Evolutionary conservation across 2,888 invertebrate species (phyloP).

Genomic region (Carpatolechia fugitivella): DNA sequence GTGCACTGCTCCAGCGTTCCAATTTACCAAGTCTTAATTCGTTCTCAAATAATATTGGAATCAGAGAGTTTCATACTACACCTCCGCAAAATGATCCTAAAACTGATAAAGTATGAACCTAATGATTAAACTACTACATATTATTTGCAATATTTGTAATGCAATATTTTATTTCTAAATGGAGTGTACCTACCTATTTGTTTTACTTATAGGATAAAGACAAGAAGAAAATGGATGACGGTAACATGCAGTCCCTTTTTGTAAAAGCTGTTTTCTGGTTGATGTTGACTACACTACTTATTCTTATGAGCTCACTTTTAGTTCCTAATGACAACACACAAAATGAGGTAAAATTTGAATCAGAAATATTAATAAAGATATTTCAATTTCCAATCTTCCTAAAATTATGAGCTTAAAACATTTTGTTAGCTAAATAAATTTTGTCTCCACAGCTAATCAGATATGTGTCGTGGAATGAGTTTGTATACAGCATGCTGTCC

Average conservation of each 20-base stretch:
- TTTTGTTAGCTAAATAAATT: too few species aligned
- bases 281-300: slow-evolving; percentile 86
- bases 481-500: slow-evolving; percentile 94
- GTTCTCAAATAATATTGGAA: slow-evolving; percentile 31
- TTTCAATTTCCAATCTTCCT: too few species aligned
- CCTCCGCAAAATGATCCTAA: slow-evolving; percentile 35
- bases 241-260: slow-evolving; percentile 84
- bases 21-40: slow-evolving; percentile 57
- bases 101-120: slow-evolving; percentile 36
- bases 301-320: slow-evolving; percentile 84
- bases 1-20: slow-evolving; percentile 72
- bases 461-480: slow-evolving; percentile 97
- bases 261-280: slow-evolving; percentile 90
- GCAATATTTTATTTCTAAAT: too few species aligned
- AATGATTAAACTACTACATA: too few species aligned
- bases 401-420: too few species aligned
- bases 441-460: slow-evolving; percentile 75
- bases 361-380: too few species aligned
- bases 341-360: slow-evolving; percentile 83
- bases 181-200: too few species aligned
- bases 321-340: slow-evolving; percentile 84
- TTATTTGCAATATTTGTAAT: too few species aligned
- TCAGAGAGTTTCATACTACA: slow-evolving; percentile 49
- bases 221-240: slow-evolving; percentile 68
- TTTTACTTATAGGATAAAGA: slow-evolving; percentile 44